A percentile compares a stretch with the other conserved stretches of the same genome.
Evolutionary conservation across 2,888 invertebrate genomes (phyloP).

Genomic region (Machimus atricapillus): DNA sequence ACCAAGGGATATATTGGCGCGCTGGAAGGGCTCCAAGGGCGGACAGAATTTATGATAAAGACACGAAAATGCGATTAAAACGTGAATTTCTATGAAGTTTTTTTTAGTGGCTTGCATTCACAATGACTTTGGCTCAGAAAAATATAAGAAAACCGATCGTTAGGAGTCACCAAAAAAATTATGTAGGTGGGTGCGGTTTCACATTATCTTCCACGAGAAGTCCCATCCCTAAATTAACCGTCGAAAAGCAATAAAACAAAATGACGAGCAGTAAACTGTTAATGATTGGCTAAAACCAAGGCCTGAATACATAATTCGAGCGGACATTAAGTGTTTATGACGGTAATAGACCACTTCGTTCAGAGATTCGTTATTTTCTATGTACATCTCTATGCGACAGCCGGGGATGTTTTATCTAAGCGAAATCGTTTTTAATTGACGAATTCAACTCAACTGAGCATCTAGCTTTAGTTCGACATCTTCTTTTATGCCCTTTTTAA

Average conservation of each 20-base stretch:
- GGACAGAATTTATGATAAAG: background rate
- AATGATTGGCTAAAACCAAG: constrained; percentile 2
- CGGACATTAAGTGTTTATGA: background rate
- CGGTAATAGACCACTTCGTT: background rate
- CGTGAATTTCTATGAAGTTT: background rate
- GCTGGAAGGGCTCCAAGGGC: background rate
- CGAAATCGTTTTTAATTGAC: background rate
- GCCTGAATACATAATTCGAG: background rate
- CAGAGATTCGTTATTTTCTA: background rate
- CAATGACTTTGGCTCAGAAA: background rate
- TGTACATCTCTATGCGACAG: background rate
- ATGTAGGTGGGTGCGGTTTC: background rate
- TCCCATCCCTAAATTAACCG: background rate
- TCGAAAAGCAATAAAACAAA: background rate
- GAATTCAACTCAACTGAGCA: background rate
- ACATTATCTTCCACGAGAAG: background rate
- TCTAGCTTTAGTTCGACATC: background rate
- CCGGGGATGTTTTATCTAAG: background rate
- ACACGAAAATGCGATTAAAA: constrained; percentile 2
- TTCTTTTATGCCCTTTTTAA: background rate
- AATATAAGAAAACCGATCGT: background rate
- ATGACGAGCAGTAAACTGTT: constrained; percentile 17
- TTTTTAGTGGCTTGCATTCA: background rate
- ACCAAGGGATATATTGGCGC: background rate
- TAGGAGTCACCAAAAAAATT: background rate